A percentile compares a stretch with the other conserved stretches of the same genome.
phyloP scores from a whole-genome alignment of 2,888 invertebrate species.

The Stictocephala bisonia region DNA sequence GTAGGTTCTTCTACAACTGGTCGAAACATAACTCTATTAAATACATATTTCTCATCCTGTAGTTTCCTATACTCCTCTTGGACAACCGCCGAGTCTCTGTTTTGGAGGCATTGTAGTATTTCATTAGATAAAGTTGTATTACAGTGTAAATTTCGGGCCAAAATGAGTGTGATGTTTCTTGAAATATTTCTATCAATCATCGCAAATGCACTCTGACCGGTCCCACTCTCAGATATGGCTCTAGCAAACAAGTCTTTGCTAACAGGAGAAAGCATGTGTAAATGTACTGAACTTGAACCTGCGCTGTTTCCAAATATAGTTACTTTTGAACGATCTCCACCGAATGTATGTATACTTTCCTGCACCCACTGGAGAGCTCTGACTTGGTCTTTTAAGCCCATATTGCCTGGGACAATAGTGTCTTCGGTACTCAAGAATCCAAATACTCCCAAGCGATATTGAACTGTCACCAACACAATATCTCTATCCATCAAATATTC shows the following conservation, averaged over 20 bases:
- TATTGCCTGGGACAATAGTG: constrained; percentile 2
- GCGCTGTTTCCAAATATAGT: constrained; percentile 30
- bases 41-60: background rate
- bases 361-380: constrained; percentile 31
- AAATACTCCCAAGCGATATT: constrained; percentile 31
- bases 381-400: constrained; percentile 11
- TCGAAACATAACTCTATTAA: constrained; percentile 15
- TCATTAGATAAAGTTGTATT: background rate
- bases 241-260: constrained; percentile 13
- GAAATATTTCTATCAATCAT: constrained; percentile 11
- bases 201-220: constrained; percentile 24
- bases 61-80: constrained; percentile 15
- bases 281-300: constrained; percentile 15
- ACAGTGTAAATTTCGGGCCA: background rate
- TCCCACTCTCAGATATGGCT: constrained; percentile 26
- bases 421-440: constrained; percentile 25
- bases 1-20: constrained; percentile 6
- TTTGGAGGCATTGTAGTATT: constrained; percentile 27
- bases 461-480: constrained; percentile 23
- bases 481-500: constrained; percentile 11
- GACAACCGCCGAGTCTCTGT: background rate
- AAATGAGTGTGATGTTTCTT: background rate
- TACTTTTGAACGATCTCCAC: constrained; percentile 16
- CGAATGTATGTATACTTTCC: constrained; percentile 1
- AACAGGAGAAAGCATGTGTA: constrained; percentile 8